Percentiles rank a stretch among this genome's conserved stretches.
Conservation (phyloP, 2,113 vertebrate genomes). For the Emberiza fucata region DNA sequence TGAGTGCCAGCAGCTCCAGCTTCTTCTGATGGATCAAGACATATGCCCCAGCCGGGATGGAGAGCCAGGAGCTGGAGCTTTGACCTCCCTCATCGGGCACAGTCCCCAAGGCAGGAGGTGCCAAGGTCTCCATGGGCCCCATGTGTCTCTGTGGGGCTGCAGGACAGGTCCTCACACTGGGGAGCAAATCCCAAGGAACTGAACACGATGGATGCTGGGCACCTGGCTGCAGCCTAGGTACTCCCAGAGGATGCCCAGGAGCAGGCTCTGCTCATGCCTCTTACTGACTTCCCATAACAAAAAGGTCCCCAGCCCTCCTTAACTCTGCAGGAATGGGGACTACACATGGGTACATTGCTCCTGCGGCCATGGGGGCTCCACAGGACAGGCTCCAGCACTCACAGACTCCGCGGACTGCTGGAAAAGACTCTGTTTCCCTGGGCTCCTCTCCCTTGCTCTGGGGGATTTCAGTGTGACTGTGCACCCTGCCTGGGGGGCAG, state of each 20-base stretch:
- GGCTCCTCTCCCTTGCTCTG: rapidly evolving
- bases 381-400: background rate
- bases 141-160: background rate
- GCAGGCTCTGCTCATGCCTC: background rate
- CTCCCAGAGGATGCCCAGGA: rapidly evolving
- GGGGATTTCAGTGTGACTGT: no score
- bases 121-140: background rate
- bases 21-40: background rate
- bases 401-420: background rate
- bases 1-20: background rate
- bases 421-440: background rate
- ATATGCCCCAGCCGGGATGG: background rate
- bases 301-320: background rate
- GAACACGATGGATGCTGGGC: rapidly evolving
- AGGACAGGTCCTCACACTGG: rapidly evolving
- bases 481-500: background rate
- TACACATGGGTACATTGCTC: background rate
- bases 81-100: background rate
- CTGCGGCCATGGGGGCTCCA: background rate
- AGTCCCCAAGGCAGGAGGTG: background rate
- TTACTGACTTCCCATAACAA: background rate
- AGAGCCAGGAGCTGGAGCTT: background rate
- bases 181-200: background rate
- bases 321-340: background rate
- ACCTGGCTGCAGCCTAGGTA: background rate